Evolutionary conservation across 2,113 vertebrate species (phyloP).

Genomic region (Aegotheles bennettii): DNA sequence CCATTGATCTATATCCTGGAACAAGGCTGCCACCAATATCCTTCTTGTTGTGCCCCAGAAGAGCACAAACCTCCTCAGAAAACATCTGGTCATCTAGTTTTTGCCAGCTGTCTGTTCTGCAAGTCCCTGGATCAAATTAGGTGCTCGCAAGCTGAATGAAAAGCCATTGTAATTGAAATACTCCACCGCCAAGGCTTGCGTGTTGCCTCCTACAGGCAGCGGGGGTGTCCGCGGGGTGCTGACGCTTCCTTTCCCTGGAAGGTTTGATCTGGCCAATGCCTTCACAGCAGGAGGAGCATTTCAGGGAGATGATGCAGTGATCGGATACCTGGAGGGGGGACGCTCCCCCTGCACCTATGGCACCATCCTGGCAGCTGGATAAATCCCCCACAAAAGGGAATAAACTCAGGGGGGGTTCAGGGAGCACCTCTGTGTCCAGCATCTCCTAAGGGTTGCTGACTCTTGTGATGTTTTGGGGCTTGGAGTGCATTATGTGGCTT

Average conservation of each 20-base stretch:
- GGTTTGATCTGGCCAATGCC: neutral
- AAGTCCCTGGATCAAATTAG: slow-evolving; percentile 7
- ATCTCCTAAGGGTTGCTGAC: neutral
- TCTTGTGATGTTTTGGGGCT: neutral
- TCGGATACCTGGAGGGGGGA: neutral
- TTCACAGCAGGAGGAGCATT: neutral
- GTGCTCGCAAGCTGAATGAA: neutral
- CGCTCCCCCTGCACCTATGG: neutral
- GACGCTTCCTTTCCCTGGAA: neutral
- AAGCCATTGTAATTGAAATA: neutral
- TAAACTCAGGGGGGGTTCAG: neutral
- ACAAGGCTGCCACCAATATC: neutral
- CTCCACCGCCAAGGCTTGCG: neutral
- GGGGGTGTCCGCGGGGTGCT: neutral
- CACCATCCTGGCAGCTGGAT: neutral
- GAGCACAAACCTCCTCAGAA: neutral
- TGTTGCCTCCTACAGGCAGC: neutral
- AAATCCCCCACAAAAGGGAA: neutral
- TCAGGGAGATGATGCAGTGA: neutral
- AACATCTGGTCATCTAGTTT: slow-evolving; percentile 33
- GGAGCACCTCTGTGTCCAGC: too few relatives aligned
- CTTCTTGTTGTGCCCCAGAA: neutral
- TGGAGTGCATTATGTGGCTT: neutral
- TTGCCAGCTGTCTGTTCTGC: neutral
- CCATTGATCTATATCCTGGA: neutral